These are phyloP conservation scores for Augochlorella aurata DNA, from an alignment of 2,888 invertebrate species.

Conservation along the genomic window DNA sequence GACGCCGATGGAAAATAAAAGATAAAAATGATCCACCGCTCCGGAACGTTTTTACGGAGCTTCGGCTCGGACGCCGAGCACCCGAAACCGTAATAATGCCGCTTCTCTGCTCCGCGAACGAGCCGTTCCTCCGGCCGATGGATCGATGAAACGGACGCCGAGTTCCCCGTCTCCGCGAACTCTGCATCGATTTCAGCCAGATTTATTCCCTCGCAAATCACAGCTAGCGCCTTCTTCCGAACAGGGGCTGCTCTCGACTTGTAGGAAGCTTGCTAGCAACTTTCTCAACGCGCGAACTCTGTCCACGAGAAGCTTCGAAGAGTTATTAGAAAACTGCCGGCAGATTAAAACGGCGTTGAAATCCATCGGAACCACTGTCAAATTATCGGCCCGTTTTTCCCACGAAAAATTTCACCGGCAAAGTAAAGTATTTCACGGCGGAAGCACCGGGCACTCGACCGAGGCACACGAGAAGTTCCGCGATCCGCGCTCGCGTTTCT, in stretches of 20 bases:
- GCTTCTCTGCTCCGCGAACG: neutral
- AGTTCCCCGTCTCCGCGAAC: too few relatives aligned
- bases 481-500: neutral
- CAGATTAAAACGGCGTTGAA: too few relatives aligned
- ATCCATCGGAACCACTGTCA: too few relatives aligned
- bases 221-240: too few relatives aligned
- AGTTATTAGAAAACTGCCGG: too few relatives aligned
- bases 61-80: neutral
- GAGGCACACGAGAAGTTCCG: neutral
- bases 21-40: neutral
- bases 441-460: too few relatives aligned
- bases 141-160: neutral
- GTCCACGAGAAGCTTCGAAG: too few relatives aligned
- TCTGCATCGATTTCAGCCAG: too few relatives aligned
- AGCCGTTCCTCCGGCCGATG: neutral
- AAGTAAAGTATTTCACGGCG: neutral
- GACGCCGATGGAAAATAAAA: constrained; percentile 4
- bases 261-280: too few relatives aligned
- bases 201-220: too few relatives aligned
- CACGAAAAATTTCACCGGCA: neutral
- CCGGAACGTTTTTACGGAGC: neutral
- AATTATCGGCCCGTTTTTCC: neutral
- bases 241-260: too few relatives aligned
- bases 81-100: neutral
- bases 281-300: too few relatives aligned